Evolutionary conservation across 2,888 invertebrate genomes (phyloP).

Genomic region (Aporophyla lueneburgensis): DNA sequence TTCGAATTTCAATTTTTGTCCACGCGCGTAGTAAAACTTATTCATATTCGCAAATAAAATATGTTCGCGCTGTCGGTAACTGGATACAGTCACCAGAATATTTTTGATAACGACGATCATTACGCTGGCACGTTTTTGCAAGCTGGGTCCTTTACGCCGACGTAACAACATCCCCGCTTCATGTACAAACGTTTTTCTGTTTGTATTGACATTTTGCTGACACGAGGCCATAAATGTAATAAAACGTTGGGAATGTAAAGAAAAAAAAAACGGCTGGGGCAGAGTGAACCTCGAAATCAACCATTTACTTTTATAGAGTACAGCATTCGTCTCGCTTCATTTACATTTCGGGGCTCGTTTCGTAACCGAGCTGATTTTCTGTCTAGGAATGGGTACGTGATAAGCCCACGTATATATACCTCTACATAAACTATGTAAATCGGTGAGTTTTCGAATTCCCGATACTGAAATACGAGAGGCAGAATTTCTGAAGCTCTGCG

Average conservation of each 20-base stretch:
- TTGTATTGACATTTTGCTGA: slow-evolving; percentile 65
- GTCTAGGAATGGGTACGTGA: slow-evolving; percentile 60
- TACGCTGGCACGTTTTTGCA: slow-evolving; percentile 43
- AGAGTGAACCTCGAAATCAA: slow-evolving; percentile 68
- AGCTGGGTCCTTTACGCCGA: slow-evolving; percentile 25
- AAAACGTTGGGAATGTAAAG: slow-evolving; percentile 65
- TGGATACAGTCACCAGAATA: slow-evolving; percentile 42
- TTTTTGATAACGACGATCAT: slow-evolving; percentile 60
- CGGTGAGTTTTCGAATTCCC: slow-evolving; percentile 46
- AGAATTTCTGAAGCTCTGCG: slow-evolving; percentile 37
- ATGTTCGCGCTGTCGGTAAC: slow-evolving; percentile 10
- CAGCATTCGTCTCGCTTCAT: slow-evolving; percentile 71
- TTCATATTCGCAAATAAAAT: slow-evolving; percentile 26
- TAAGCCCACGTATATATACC: slow-evolving; percentile 50
- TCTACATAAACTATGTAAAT: slow-evolving; percentile 57
- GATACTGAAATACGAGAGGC: slow-evolving; percentile 49
- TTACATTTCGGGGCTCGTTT: slow-evolving; percentile 69
- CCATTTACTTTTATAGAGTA: slow-evolving; percentile 74
- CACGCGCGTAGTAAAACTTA: not conserved
- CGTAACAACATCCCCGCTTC: slow-evolving; percentile 49
- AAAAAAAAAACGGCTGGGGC: slow-evolving; percentile 59
- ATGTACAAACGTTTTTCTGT: slow-evolving; percentile 41
- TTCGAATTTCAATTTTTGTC: not conserved
- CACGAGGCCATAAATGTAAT: slow-evolving; percentile 65
- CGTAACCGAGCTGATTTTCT: slow-evolving; percentile 66